phyloP scores from a whole-genome alignment of 2,113 vertebrate genomes.

The Rhabdomys dilectus region DNA sequence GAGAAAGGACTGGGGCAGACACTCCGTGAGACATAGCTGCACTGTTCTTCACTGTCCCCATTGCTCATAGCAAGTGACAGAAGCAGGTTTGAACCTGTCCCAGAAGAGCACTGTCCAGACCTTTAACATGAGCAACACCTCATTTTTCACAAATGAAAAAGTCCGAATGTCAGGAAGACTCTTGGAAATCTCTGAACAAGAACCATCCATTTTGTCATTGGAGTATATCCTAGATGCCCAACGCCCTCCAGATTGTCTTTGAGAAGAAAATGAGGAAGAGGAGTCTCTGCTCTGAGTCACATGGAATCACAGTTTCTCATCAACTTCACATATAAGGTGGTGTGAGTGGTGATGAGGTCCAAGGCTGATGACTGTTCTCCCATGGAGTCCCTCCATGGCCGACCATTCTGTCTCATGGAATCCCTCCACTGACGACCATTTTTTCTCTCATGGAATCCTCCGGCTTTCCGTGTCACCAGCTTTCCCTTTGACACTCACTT shows the following conservation, averaged over 20 bases:
- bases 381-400: background rate
- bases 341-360: background rate
- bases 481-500: conserved; percentile 42
- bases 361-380: background rate
- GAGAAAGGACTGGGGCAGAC: background rate
- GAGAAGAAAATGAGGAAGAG: background rate
- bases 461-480: background rate
- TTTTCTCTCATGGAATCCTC: conserved; percentile 2
- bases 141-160: background rate
- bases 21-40: background rate
- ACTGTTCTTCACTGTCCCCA: background rate
- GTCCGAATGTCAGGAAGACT: background rate
- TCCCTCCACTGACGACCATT: background rate
- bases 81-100: conserved; percentile 5
- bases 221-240: background rate
- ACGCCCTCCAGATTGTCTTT: conserved; percentile 21
- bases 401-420: background rate
- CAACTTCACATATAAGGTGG: background rate
- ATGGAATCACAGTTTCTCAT: background rate
- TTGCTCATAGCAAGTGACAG: conserved; percentile 2
- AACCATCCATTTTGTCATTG: background rate
- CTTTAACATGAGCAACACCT: background rate
- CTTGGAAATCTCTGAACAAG: background rate
- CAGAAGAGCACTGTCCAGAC: background rate
- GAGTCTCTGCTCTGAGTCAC: background rate